Percentiles rank a stretch among this genome's conserved stretches.
These are phyloP conservation scores for Polydrusus cervinus DNA, from an alignment of 2,888 invertebrate species.

Conservation along the genomic window DNA sequence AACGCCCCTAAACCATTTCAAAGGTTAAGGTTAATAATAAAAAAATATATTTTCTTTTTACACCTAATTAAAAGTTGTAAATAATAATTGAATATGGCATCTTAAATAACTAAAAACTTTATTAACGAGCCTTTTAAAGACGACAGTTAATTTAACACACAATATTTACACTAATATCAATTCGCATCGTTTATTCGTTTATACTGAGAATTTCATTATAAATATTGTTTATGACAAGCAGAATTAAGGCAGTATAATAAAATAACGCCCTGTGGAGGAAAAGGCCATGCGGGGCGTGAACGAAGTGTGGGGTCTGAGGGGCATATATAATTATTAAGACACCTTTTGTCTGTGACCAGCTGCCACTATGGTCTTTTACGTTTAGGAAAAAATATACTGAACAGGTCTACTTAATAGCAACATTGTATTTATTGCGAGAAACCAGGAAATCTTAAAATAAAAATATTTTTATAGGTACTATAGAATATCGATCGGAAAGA, in stretches of 20 bases:
- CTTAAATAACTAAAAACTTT: no score
- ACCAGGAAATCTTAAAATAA: not conserved
- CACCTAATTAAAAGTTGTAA: no score
- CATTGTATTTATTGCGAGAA: constrained; percentile 14
- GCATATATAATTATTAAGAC: constrained; percentile 70
- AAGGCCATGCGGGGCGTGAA: constrained; percentile 69
- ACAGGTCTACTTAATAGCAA: constrained; percentile 9
- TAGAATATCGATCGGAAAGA: no score
- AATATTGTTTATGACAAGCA: constrained; percentile 49
- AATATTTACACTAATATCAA: no score
- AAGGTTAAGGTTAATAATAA: no score
- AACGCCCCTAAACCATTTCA: no score
- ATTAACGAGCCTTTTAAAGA: no score
- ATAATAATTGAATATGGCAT: no score
- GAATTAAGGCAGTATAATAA: constrained; percentile 46
- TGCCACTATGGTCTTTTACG: constrained; percentile 64
- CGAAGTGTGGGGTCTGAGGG: constrained; percentile 70
- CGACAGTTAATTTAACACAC: no score
- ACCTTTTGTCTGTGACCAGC: constrained; percentile 69
- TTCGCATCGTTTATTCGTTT: no score
- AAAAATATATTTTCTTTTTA: no score
- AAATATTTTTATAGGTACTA: no score
- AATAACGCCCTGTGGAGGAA: constrained; percentile 65
- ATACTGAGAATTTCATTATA: constrained; percentile 24
- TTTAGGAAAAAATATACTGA: constrained; percentile 29